These are phyloP conservation scores for Zaprionus gabonicus DNA, from an alignment of 1,140 invertebrate genomes.

Conservation along the genomic window DNA sequence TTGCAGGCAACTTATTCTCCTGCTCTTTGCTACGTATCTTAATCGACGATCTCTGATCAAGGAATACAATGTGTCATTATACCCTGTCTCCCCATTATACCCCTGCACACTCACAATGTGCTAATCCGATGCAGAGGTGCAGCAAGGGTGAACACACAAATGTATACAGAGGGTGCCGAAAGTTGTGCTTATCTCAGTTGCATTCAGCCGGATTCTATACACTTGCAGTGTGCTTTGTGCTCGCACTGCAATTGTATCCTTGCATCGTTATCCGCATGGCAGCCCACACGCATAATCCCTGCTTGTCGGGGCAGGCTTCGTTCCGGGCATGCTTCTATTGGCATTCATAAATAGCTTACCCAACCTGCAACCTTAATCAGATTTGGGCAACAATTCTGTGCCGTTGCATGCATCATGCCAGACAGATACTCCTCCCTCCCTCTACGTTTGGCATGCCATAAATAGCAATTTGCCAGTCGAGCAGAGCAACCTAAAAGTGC, in stretches of 20 bases:
- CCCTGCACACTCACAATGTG: neutral
- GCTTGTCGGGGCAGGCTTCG: constrained; percentile 9
- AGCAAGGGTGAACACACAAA: neutral
- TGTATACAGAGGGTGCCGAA: neutral
- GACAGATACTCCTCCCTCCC: neutral
- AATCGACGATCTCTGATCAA: too few species aligned
- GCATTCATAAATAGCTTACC: constrained; percentile 71
- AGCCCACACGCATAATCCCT: constrained; percentile 15
- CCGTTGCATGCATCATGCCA: constrained; percentile 9
- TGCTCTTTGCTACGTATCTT: too few species aligned
- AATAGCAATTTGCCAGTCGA: constrained; percentile 64
- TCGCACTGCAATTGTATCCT: constrained; percentile 8
- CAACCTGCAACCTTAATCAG: constrained; percentile 72
- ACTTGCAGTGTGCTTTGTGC: constrained; percentile 9
- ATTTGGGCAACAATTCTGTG: constrained; percentile 64
- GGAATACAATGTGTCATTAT: neutral
- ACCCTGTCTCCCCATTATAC: neutral
- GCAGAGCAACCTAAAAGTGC: constrained; percentile 25
- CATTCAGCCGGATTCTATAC: neutral
- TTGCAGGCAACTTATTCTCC: too few species aligned
- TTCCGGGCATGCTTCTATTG: constrained; percentile 41
- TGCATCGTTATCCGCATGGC: neutral
- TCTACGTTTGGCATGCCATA: constrained; percentile 42
- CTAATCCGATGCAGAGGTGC: constrained; percentile 1
- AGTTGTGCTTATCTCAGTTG: constrained; percentile 21